phyloP scores from a whole-genome alignment of 2,888 invertebrate species.

The Spisula subtruncata region DNA sequence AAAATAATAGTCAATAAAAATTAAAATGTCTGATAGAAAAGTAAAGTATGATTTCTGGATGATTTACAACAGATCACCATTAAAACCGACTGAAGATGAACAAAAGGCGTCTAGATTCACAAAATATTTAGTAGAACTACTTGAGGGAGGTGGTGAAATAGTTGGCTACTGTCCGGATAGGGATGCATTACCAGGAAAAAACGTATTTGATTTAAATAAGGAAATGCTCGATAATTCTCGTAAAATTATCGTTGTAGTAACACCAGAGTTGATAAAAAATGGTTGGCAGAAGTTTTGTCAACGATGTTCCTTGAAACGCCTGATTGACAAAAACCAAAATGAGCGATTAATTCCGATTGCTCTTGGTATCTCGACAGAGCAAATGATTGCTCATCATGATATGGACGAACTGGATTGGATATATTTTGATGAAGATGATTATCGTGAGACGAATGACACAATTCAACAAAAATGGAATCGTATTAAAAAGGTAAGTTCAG shows the following conservation, averaged over 20 bases:
- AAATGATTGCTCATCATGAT: neutral
- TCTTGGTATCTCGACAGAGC: neutral
- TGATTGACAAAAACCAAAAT: slow-evolving; percentile 11
- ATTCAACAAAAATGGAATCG: neutral
- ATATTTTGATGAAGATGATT: slow-evolving; percentile 13
- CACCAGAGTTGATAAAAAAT: slow-evolving; percentile 26
- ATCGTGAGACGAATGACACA: neutral
- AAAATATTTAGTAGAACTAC: neutral
- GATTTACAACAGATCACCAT: slow-evolving; percentile 35
- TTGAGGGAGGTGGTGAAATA: neutral
- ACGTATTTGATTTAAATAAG: slow-evolving; percentile 11
- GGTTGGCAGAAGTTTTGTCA: slow-evolving; percentile 29
- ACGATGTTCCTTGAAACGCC: neutral
- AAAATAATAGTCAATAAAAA: too few relatives aligned
- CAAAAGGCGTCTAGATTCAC: slow-evolving; percentile 28
- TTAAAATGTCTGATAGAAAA: too few relatives aligned
- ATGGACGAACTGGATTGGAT: slow-evolving; percentile 29
- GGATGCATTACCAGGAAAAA: slow-evolving; percentile 35
- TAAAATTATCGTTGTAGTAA: slow-evolving; percentile 39
- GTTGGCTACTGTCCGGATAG: slow-evolving; percentile 20
- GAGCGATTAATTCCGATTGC: slow-evolving; percentile 36
- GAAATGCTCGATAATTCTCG: neutral
- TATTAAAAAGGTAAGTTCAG: slow-evolving; percentile 4
- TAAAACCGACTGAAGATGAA: slow-evolving; percentile 15
- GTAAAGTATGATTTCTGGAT: slow-evolving; percentile 22